These are phyloP conservation scores for Ictalurus furcatus DNA, from an alignment of 2,113 vertebrate genomes.

Conservation along the genomic window DNA sequence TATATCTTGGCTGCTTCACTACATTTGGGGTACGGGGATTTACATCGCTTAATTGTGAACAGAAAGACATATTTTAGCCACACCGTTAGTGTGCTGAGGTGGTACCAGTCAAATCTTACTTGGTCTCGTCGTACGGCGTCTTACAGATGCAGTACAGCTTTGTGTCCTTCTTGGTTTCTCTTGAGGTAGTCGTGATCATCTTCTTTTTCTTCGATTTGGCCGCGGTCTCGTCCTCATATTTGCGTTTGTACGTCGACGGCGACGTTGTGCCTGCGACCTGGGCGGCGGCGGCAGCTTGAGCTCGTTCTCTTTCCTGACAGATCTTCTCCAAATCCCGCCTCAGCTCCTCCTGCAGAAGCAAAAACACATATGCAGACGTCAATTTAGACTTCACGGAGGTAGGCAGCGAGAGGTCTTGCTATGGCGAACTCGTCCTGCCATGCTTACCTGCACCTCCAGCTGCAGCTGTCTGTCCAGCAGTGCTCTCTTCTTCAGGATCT, in stretches of 20 bases:
- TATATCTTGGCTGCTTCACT: not conserved
- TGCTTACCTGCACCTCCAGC: slow-evolving; percentile 92
- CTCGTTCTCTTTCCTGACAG: slow-evolving; percentile 86
- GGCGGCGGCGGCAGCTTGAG: slow-evolving; percentile 70
- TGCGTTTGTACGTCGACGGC: slow-evolving; percentile 81
- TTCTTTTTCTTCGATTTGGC: slow-evolving; percentile 96
- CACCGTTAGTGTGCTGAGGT: not conserved
- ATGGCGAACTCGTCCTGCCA: not conserved
- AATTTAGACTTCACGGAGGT: too few species aligned
- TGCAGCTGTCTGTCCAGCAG: slow-evolving; percentile 96
- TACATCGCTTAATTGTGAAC: not conserved
- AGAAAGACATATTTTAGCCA: not conserved
- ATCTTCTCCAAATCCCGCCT: slow-evolving; percentile 85
- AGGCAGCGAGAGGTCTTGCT: not conserved
- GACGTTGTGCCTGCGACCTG: slow-evolving; percentile 50
- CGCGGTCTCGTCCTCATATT: slow-evolving; percentile 84
- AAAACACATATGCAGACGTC: not conserved
- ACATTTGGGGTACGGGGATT: not conserved
- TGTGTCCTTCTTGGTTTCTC: slow-evolving; percentile 95
- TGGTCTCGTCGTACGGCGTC: slow-evolving; percentile 96
- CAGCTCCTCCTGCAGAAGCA: slow-evolving; percentile 85
- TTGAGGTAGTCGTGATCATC: slow-evolving; percentile 96
- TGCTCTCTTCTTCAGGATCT: slow-evolving; percentile 95
- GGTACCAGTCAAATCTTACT: slow-evolving; percentile 74
- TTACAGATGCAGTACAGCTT: slow-evolving; percentile 99